Conservation (phyloP, 2,113 vertebrate species). For the Colinus virginianus region DNA sequence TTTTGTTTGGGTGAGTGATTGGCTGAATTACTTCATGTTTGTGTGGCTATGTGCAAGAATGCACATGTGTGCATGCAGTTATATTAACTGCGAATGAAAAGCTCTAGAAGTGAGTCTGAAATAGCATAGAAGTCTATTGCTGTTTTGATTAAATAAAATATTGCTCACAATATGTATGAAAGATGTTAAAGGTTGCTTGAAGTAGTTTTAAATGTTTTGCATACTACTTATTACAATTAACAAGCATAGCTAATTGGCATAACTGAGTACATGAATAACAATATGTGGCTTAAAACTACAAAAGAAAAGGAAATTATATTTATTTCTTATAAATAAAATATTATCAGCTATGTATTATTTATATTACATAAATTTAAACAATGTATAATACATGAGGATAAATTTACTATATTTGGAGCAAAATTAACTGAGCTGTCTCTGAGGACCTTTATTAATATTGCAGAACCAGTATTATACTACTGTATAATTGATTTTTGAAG, state of each 20-base stretch:
- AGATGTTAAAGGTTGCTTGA: constrained; percentile 8
- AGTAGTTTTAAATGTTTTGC: constrained; percentile 36
- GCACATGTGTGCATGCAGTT: background rate
- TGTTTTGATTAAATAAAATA: constrained; percentile 43
- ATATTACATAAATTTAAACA: constrained; percentile 78
- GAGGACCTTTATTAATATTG: constrained; percentile 79
- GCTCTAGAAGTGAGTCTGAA: background rate
- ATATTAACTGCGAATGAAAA: background rate
- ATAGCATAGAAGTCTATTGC: background rate
- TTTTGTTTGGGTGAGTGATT: background rate
- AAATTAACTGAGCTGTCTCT: constrained; percentile 77
- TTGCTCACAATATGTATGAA: background rate
- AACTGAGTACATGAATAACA: constrained; percentile 62
- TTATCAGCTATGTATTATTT: constrained; percentile 77
- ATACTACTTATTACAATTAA: constrained; percentile 39
- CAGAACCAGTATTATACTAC: constrained; percentile 71
- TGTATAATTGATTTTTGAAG: constrained; percentile 78
- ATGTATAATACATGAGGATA: constrained; percentile 80
- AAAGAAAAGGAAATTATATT: constrained; percentile 69
- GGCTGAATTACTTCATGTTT: background rate
- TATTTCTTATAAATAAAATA: constrained; percentile 79
- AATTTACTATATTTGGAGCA: constrained; percentile 79
- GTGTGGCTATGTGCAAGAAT: background rate
- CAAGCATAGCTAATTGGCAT: constrained; percentile 52
- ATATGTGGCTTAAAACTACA: constrained; percentile 46